These are phyloP conservation scores for Ceratothoa steindachneri DNA, from an alignment of 2,888 invertebrate genomes.

Conservation along the genomic window DNA sequence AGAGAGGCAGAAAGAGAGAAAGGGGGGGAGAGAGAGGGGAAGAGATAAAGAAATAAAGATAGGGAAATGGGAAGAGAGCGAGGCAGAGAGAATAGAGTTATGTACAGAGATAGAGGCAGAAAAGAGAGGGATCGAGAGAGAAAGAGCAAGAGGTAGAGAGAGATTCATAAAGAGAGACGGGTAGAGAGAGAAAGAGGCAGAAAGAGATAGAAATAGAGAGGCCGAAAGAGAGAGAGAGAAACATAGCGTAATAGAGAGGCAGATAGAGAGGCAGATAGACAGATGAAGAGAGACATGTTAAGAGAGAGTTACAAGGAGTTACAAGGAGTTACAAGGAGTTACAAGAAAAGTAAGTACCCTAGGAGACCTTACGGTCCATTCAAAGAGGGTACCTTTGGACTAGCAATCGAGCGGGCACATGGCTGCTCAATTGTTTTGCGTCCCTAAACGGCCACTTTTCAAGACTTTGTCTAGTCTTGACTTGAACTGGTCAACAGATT, in stretches of 20 bases:
- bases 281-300: too few relatives aligned
- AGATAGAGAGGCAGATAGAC: neutral
- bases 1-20: conserved; percentile 31
- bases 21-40: conserved; percentile 15
- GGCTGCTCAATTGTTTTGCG: too few relatives aligned
- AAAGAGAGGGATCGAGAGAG: conserved; percentile 1
- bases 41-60: neutral
- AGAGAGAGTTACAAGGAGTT: too few relatives aligned
- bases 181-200: neutral
- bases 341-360: too few relatives aligned
- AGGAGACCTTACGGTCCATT: too few relatives aligned
- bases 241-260: neutral
- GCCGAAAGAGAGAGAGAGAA: neutral
- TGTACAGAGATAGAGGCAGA: neutral
- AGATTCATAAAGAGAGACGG: conserved; percentile 7
- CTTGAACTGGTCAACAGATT: too few relatives aligned
- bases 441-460: too few relatives aligned
- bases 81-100: neutral
- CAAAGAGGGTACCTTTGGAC: too few relatives aligned
- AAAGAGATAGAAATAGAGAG: conserved; percentile 12
- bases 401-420: too few relatives aligned
- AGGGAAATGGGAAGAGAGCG: neutral
- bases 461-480: too few relatives aligned
- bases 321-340: too few relatives aligned
- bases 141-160: conserved; percentile 1